These are phyloP conservation scores for Microctonus brassicae DNA, from an alignment of 2,888 invertebrate species.

Conservation along the genomic window DNA sequence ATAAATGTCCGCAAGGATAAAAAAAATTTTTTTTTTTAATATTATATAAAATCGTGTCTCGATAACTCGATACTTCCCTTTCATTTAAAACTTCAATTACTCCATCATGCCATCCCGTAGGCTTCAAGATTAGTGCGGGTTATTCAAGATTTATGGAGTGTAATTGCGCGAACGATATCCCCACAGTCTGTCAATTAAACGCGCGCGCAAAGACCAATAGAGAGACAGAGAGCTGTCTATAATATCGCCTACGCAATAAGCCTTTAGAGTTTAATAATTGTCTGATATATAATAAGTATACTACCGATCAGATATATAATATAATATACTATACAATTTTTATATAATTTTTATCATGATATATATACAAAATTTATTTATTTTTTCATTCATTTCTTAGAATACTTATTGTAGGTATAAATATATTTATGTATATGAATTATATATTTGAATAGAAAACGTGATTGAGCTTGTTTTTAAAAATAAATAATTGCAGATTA, in stretches of 20 bases:
- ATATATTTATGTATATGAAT: no score
- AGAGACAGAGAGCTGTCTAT: not conserved
- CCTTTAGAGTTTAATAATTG: not conserved
- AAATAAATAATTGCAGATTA: no score
- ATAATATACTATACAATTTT: no score
- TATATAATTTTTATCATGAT: not conserved
- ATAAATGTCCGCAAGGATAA: no score
- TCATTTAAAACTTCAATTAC: conserved; percentile 1
- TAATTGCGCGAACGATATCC: conserved; percentile 47
- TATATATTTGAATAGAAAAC: no score
- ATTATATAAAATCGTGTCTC: conserved; percentile 28
- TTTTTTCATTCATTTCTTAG: no score
- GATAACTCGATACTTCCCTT: conserved; percentile 15
- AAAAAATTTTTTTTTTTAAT: no score
- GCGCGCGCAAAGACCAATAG: conserved; percentile 18
- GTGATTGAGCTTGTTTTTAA: no score
- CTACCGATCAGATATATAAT: not conserved
- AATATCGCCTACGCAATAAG: not conserved
- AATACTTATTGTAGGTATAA: no score
- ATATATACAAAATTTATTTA: no score
- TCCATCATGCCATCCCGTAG: conserved; percentile 9
- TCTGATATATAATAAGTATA: not conserved
- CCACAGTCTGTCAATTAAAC: conserved; percentile 48
- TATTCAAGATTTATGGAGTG: conserved; percentile 45
- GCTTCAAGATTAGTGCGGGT: conserved; percentile 29